Evolutionary conservation across 2,888 invertebrate species (phyloP).

Genomic region (Pemphredon lugubris): DNA sequence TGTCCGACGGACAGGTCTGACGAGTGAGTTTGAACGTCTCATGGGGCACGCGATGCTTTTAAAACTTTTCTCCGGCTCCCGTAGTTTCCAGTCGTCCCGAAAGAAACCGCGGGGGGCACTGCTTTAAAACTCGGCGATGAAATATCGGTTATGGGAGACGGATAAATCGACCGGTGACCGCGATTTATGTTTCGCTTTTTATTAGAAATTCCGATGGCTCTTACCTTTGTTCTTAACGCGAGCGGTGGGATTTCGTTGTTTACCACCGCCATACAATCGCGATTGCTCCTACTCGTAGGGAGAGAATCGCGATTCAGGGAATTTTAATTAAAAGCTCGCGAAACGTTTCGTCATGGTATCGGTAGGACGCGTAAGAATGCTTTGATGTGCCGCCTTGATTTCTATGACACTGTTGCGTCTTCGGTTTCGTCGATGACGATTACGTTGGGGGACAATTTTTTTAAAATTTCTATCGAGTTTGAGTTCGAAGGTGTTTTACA

Average conservation of each 20-base stretch:
- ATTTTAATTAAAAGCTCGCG: conserved; percentile 47
- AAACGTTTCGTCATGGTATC: background rate
- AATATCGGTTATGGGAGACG: conserved; percentile 27
- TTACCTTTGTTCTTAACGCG: background rate
- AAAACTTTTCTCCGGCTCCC: background rate
- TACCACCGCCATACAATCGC: background rate
- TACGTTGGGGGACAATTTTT: too few species aligned
- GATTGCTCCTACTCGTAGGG: too few species aligned
- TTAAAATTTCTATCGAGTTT: too few species aligned
- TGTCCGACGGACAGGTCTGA: background rate
- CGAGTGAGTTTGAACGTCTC: background rate
- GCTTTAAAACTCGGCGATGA: conserved; percentile 23
- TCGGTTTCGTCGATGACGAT: too few species aligned
- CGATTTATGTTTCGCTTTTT: conserved; percentile 29
- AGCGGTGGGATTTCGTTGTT: conserved; percentile 1
- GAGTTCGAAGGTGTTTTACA: too few species aligned
- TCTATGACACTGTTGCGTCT: too few species aligned
- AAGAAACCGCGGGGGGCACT: background rate
- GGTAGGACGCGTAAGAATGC: too few species aligned
- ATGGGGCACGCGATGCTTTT: background rate
- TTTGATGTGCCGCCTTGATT: too few species aligned
- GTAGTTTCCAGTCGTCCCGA: background rate
- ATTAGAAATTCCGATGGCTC: background rate
- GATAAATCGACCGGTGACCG: conserved; percentile 1
- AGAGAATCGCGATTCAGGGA: too few species aligned